These are phyloP conservation scores for Conopomorpha cramerella DNA, from an alignment of 1,140 invertebrate species.

Conservation along the genomic window DNA sequence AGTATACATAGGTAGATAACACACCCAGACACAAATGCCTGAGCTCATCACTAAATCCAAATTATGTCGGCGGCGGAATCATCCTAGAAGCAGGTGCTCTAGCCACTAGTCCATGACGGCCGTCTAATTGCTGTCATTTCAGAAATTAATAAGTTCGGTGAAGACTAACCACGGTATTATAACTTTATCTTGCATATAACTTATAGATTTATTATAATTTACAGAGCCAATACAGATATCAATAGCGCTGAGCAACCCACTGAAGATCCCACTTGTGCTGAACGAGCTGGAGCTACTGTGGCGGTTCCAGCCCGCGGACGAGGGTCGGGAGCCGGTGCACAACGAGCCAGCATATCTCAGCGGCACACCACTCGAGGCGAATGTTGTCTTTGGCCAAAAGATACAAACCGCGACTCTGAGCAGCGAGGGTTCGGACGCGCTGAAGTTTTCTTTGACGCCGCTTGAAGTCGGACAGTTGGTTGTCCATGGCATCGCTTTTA, in stretches of 20 bases:
- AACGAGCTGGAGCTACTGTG: constrained; percentile 80
- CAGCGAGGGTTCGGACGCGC: constrained; percentile 32
- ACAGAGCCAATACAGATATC: constrained; percentile 82
- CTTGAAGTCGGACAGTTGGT: constrained; percentile 35
- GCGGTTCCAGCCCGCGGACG: constrained; percentile 64
- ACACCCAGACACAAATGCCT: too few species aligned
- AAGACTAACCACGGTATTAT: too few species aligned
- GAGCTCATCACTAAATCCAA: too few species aligned
- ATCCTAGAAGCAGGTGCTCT: too few species aligned
- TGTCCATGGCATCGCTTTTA: constrained; percentile 44
- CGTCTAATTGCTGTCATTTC: too few species aligned
- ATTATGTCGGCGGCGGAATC: too few species aligned
- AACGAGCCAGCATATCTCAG: constrained; percentile 40
- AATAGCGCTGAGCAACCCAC: constrained; percentile 76
- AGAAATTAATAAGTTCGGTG: too few species aligned
- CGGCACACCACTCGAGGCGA: constrained; percentile 29
- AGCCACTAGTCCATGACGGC: too few species aligned
- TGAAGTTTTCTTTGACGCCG: constrained; percentile 42
- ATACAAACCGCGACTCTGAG: constrained; percentile 34
- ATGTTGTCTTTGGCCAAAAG: constrained; percentile 40
- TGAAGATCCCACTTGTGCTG: constrained; percentile 76
- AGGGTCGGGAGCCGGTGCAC: constrained; percentile 19
- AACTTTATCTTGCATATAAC: too few species aligned
- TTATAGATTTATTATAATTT: constrained; percentile 13
- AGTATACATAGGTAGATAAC: too few species aligned